Base-by-base conservation (phyloP, 2,888 invertebrate species). In the Dichetophora obliterata region DNA sequence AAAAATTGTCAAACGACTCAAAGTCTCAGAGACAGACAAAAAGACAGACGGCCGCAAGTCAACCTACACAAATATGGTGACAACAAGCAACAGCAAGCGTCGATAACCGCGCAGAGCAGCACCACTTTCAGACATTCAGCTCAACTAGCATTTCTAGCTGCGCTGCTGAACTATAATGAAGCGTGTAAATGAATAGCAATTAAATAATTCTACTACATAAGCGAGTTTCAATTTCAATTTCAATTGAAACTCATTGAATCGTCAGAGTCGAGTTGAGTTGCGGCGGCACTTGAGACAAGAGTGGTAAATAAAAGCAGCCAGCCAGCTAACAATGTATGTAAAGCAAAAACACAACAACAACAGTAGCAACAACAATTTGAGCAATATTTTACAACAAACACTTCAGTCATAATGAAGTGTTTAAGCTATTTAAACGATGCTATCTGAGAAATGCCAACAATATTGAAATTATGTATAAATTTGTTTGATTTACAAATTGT, bases 401-500 rank as follows among this genome's bases (percentile, higher is more conserved):
- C 68, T 48, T 50, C 16, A 24, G 16, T 24, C 68, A 14, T 70
- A 70, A 70, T 70, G 52, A 70, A 70, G 70, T 70, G 70, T 70
- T 70, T 70, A 70, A 14, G 54, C 70, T 52, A 52, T 54, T 34
- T 14, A 54, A 66, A 54, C 54, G 24, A 11, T 37, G 52, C 31
- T 52, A 54, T 70, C 70, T 31, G 24, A 19, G 54, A 54, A 70
- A 70, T 70, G 24, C 34, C 54, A 54, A 70, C 52, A 16, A 54
- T 19, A 54, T 34, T 70, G 54, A 70, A 70, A 27, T 54, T 34
- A 34, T 34, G 70, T 34, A 68, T 68, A 19, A 37, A 70, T 27
- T 34, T 70, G 70, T 70, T 70, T 70, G 70, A 70, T 70, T 70
- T 54, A 34, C 70, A 70, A 57, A 70, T 70, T 54, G 34, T 54